Conservation (phyloP, 2,113 vertebrate species). For the Pseudolaguvia tuberculata region DNA sequence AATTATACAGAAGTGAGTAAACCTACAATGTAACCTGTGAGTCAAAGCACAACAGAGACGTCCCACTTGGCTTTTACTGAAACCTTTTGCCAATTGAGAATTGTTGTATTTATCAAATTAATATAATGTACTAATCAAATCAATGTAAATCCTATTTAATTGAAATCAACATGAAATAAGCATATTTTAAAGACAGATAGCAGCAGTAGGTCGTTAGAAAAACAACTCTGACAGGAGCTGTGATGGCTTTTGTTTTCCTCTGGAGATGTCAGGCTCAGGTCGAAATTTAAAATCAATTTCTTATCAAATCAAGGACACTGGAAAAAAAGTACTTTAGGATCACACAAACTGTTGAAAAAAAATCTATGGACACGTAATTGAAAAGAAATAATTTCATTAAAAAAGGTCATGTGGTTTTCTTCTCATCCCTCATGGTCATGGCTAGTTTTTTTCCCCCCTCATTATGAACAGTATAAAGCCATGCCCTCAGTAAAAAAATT, state of each 20-base stretch:
- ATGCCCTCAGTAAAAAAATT: slow-evolving; percentile 41
- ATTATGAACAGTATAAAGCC: slow-evolving; percentile 21
- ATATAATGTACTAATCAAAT: too few relatives aligned
- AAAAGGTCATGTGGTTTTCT: slow-evolving; percentile 14
- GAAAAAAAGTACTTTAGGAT: slow-evolving; percentile 25
- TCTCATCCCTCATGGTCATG: background rate
- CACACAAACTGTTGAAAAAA: slow-evolving; percentile 10
- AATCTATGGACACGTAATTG: slow-evolving; percentile 20
- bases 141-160: background rate
- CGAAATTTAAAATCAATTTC: slow-evolving; percentile 32
- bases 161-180: background rate
- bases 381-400: slow-evolving; percentile 31
- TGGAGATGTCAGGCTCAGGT: slow-evolving; percentile 13
- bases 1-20: background rate
- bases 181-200: slow-evolving; percentile 12
- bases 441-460: slow-evolving; percentile 17
- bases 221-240: background rate
- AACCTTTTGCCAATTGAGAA: background rate
- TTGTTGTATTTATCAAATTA: background rate
- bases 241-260: slow-evolving; percentile 25
- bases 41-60: background rate
- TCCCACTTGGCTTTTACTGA: background rate
- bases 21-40: background rate
- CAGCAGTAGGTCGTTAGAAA: background rate
- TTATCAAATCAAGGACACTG: slow-evolving; percentile 27